Base-by-base conservation (phyloP, 2,797 vertebrate species). In the Prunella strophiata region DNA sequence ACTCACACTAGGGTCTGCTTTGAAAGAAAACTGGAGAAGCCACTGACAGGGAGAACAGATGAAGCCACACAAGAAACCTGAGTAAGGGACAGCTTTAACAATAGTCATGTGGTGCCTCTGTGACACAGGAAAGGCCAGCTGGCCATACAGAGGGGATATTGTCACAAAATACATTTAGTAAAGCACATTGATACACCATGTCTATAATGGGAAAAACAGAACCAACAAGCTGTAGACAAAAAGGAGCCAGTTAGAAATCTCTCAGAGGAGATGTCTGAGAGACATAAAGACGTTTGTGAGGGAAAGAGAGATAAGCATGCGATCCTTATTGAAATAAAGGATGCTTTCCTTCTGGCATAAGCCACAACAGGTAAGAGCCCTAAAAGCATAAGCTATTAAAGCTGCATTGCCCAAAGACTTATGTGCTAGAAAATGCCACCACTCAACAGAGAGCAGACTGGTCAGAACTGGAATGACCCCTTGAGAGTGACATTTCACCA, bases 381-480 rank as follows among this genome's bases (percentile, higher is more conserved):
- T 57, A 45, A 65, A 75, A 63, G 13, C 27, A 38, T 10, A 34
- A 15, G 25, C 25, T n/a, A 32, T 63, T 32, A 48, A 83, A 42
- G 11, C 7, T 85, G 23, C 16, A 43, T 13, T 66, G 36, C 21
- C 59, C 73, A 80, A 45, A 89, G 32, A 62, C 48, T 48, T 65
- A 23, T 32, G 36, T n/a, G 30, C 29, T 79, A 45, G 55, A 73
- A 83, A 91, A 92, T 38, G 48, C 8, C 23, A 27, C 34, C 21
- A 34, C 54, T 61, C 54, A 78, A 16, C 26, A 47, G 57, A 79
- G 4, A 62, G 47, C 27, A 68, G 57, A 47, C 2, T 0, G 32
- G 34, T 42, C 0, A 0, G 58, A 89, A 61, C 21, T n/a, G 38
- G 50, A 91, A 57, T 0, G 0, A 43, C n/a, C 66, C 59, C 50